Evolutionary conservation across 2,113 vertebrate genomes (phyloP).

Genomic region (Dromaius novaehollandiae): DNA sequence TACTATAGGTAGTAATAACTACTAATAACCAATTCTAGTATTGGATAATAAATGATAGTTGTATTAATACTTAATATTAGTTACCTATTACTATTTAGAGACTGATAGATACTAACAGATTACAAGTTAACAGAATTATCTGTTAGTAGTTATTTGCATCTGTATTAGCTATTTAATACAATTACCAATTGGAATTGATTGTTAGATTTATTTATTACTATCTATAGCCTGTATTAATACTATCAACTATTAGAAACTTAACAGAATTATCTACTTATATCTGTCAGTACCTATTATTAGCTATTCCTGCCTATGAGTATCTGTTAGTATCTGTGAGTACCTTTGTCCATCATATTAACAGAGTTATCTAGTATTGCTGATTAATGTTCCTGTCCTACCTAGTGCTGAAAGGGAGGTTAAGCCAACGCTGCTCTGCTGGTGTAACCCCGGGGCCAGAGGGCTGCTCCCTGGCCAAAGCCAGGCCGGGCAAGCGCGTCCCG

Average conservation of each 20-base stretch:
- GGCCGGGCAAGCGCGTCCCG: accelerated
- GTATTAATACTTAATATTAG: too few relatives aligned
- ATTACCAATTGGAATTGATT: neutral
- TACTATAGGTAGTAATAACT: too few relatives aligned
- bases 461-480: accelerated
- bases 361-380: accelerated
- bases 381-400: accelerated
- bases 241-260: neutral
- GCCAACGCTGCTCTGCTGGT: neutral
- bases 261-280: too few relatives aligned
- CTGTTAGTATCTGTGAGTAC: too few relatives aligned
- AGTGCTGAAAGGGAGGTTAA: neutral
- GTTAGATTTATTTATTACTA: too few relatives aligned
- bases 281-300: neutral
- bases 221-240: accelerated
- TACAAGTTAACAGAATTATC: too few relatives aligned
- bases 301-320: neutral
- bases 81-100: too few relatives aligned
- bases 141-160: accelerated
- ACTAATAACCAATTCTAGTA: too few relatives aligned
- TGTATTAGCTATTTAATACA: neutral
- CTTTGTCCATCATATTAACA: neutral
- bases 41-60: too few relatives aligned
- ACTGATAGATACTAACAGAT: neutral
- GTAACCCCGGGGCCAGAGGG: neutral